phyloP scores from a whole-genome alignment of 2,888 invertebrate species.

The Phytoseiulus persimilis region DNA sequence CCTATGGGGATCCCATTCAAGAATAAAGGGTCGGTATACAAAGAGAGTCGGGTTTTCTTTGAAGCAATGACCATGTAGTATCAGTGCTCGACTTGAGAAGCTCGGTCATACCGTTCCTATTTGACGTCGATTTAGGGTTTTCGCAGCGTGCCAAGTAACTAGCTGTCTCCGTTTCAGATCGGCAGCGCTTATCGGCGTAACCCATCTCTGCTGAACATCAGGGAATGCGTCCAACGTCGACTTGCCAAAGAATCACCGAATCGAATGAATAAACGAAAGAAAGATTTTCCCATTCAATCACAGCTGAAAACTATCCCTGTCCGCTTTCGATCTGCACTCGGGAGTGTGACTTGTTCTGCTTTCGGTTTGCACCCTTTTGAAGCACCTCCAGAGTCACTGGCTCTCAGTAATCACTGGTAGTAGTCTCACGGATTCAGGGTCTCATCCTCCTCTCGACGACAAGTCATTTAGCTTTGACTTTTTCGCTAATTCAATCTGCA shows the following conservation, averaged over 20 bases:
- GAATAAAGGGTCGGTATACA: slow-evolving; percentile 16
- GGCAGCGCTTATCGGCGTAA: background rate
- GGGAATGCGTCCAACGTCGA: background rate
- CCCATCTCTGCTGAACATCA: background rate
- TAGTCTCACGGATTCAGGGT: no score
- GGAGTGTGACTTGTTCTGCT: background rate
- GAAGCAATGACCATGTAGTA: background rate
- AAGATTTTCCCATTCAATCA: background rate
- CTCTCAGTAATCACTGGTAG: no score
- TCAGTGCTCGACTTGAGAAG: background rate
- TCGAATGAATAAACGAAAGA: background rate
- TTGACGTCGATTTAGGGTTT: background rate
- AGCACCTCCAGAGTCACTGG: background rate
- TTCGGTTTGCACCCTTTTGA: background rate
- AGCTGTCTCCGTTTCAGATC: slow-evolving; percentile 36
- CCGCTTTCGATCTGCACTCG: background rate
- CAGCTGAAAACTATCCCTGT: background rate
- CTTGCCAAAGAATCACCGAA: background rate
- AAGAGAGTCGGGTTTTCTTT: background rate
- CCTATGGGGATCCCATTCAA: slow-evolving; percentile 36
- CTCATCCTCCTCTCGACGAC: no score
- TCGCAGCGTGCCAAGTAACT: slow-evolving; percentile 34
- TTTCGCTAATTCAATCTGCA: background rate
- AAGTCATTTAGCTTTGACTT: no score
- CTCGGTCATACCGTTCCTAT: no score